A percentile compares a stretch with the other conserved stretches of the same genome.
phyloP scores from a whole-genome alignment of 2,797 vertebrate genomes.

The Silurus lanzhouensis region DNA sequence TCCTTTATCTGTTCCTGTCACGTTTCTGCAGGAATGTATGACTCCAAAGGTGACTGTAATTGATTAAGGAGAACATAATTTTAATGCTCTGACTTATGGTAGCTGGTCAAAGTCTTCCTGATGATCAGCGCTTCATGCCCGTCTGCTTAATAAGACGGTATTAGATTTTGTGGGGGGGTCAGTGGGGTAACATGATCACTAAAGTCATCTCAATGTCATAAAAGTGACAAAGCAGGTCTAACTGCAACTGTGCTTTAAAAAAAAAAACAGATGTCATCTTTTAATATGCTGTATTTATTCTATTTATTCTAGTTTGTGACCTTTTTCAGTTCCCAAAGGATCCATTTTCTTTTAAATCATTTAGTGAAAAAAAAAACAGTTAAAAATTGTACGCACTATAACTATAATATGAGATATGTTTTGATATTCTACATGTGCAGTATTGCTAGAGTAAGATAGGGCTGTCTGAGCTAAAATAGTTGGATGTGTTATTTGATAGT shows the following conservation, averaged over 20 bases:
- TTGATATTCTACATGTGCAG: neutral
- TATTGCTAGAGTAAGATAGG: neutral
- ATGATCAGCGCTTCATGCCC: slow-evolving; percentile 63
- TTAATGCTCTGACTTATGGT: slow-evolving; percentile 60
- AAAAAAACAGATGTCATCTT: slow-evolving; percentile 58
- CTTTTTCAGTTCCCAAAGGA: neutral
- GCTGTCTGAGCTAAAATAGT: neutral
- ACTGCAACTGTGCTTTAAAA: slow-evolving; percentile 62
- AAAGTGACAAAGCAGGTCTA: slow-evolving; percentile 76
- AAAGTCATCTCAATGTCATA: slow-evolving; percentile 78
- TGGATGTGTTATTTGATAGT: neutral
- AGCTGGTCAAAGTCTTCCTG: slow-evolving; percentile 64
- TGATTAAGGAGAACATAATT: slow-evolving; percentile 78
- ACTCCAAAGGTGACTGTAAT: slow-evolving; percentile 75
- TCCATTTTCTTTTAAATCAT: neutral
- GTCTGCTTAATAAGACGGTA: slow-evolving; percentile 74
- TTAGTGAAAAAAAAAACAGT: neutral
- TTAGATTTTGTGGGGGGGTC: slow-evolving; percentile 65
- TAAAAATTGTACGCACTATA: too few relatives aligned
- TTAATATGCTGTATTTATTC: neutral
- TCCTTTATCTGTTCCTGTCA: slow-evolving; percentile 73
- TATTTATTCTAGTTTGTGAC: neutral
- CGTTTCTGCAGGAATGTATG: slow-evolving; percentile 69
- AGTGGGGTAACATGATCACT: slow-evolving; percentile 61
- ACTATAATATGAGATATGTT: neutral